Evolutionary conservation across 92 coral and sea anemone species (phyloP), one percentile per base, ranked within the genome.

Genomic region (Porites cylindrica): DNA sequence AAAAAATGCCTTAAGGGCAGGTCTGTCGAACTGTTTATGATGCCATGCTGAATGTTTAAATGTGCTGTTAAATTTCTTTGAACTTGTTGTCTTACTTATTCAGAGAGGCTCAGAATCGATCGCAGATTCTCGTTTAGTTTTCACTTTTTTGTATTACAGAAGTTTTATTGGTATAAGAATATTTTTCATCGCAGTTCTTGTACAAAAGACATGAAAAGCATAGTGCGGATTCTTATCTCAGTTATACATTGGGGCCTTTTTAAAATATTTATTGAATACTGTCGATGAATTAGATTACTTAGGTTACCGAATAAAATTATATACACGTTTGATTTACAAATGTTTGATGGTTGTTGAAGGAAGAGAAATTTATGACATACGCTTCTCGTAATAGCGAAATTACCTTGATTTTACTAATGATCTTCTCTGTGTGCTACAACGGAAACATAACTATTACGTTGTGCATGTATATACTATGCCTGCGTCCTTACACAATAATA

Each of bases 191-290:
- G 47, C 47, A 38, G 47, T 38, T 38, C 7, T 38, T 38, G 47
- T 4, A 38, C 6, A 38, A 38, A 38, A 38, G 47, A 38, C 47
- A 4, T 38, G 47, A 38, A 38, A 38, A 38, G 7, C 47, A 38
- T 4, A 38, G 47, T 38, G 47, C 47, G 3, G 47, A 38, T 38
- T 38, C 47, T 38, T 38, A 38, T 38, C 47, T 38, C 47, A 38
- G 6, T 73, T 73, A 50, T 2, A 4, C 13, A 72, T 13, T 29
- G 8, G 71, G 10, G 72, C 43, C n/a, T 78, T 78, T 78, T 10
- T 47, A 3, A 78, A 47, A 47, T 78, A 78, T 78, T 78, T 78
- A 78, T 78, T 78, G 60, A 32, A 18, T n/a, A 64, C 9, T 18
- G 32, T 52, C 38, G 38, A 23, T 26, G 79, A 17, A 12, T n/a